phyloP scores from a whole-genome alignment of 2,888 invertebrate genomes.

The Axea sp. region DNA sequence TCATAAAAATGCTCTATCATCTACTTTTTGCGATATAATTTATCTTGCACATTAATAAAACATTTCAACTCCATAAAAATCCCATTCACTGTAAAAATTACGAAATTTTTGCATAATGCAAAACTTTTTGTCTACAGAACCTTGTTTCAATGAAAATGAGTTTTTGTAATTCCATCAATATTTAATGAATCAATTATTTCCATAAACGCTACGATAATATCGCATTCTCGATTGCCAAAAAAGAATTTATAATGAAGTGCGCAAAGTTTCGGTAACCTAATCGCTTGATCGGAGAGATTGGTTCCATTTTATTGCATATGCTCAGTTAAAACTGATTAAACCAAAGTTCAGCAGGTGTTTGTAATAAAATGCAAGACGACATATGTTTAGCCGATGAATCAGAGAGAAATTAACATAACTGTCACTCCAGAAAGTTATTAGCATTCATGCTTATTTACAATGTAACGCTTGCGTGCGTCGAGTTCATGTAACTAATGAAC shows the following conservation, averaged over 20 bases:
- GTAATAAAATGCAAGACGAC: constrained; percentile 40
- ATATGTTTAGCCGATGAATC: constrained; percentile 71
- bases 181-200: constrained; percentile 35
- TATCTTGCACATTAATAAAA: constrained; percentile 23
- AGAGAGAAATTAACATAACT: constrained; percentile 75
- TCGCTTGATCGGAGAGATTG: constrained; percentile 16
- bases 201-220: constrained; percentile 24
- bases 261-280: constrained; percentile 1
- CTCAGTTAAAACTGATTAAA: constrained; percentile 30
- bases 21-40: constrained; percentile 21
- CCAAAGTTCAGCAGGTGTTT: constrained; percentile 49
- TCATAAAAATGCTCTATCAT: too few species aligned
- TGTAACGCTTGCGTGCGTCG: constrained; percentile 37
- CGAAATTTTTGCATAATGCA: constrained; percentile 24
- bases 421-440: constrained; percentile 72
- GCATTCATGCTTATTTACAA: constrained; percentile 66
- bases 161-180: constrained; percentile 28
- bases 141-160: constrained; percentile 49
- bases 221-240: neutral
- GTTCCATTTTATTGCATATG: constrained; percentile 13
- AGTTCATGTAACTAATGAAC: constrained; percentile 47
- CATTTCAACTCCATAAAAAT: constrained; percentile 18
- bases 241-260: neutral
- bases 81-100: constrained; percentile 17
- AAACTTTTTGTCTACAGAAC: constrained; percentile 22